phyloP scores from a whole-genome alignment of 2,797 vertebrate genomes.

The Perdix hodgsoniae region DNA sequence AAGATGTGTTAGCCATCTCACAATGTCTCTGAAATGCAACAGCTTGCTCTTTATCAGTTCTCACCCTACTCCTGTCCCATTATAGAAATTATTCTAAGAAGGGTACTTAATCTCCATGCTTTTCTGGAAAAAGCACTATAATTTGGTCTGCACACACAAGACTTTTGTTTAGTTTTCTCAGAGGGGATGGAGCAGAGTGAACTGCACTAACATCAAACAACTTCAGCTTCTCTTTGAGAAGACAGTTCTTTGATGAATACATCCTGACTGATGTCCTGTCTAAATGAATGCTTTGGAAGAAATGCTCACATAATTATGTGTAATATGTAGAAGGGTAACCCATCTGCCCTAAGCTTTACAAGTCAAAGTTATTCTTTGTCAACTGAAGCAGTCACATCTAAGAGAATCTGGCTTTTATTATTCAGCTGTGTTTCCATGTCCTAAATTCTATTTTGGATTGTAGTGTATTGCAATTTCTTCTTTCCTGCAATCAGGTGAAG shows the following conservation, averaged over 20 bases:
- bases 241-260: not conserved
- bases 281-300: not conserved
- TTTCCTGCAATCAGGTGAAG: not conserved
- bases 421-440: not conserved
- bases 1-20: not conserved
- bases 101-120: not conserved
- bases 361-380: not conserved
- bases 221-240: not conserved
- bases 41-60: not conserved
- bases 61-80: not conserved
- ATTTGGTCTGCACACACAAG: not conserved
- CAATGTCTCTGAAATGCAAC: not conserved
- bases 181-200: rapidly evolving
- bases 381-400: not conserved
- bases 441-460: not conserved
- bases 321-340: not conserved
- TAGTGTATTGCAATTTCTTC: not conserved
- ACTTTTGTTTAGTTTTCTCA: not conserved
- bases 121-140: not conserved
- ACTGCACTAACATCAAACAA: not conserved
- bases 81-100: not conserved
- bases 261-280: not conserved
- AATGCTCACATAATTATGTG: not conserved
- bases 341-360: not conserved
- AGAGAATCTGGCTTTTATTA: not conserved